Evolutionary conservation across 30 jellyfish, hydroid and myxozoan species (phyloP).

Genomic region (Aurelia coerulea): DNA sequence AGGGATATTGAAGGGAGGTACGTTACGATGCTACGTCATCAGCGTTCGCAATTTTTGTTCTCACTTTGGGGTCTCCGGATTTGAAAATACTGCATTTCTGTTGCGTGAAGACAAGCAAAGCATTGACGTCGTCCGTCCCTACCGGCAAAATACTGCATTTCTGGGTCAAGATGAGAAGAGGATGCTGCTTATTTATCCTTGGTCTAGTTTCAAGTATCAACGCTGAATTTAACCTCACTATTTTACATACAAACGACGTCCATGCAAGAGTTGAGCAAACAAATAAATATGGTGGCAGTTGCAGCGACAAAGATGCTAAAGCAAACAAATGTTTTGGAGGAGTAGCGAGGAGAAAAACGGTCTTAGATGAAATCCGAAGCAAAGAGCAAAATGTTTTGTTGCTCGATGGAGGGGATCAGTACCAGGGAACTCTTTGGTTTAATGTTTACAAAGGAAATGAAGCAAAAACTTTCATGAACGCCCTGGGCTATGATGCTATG

Average conservation of each 20-base stretch:
- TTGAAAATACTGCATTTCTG: no score
- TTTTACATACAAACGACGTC: constrained; percentile 96
- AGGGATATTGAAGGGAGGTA: no score
- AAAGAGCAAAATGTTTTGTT: constrained; percentile 52
- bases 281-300: constrained; percentile 82
- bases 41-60: no score
- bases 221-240: constrained; percentile 62
- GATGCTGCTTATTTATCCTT: no score
- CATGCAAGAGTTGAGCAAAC: constrained; percentile 90
- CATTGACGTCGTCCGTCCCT: no score
- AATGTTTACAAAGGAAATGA: constrained; percentile 89
- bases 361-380: constrained; percentile 60
- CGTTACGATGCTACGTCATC: no score
- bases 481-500: constrained; percentile 88
- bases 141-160: no score
- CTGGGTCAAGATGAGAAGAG: no score
- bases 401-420: constrained; percentile 99
- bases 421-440: constrained; percentile 98
- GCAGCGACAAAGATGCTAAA: constrained; percentile 58
- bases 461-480: constrained; percentile 86
- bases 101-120: no score
- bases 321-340: constrained; percentile 94
- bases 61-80: no score
- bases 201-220: neutral
- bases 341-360: constrained; percentile 94